phyloP scores from a whole-genome alignment of 2,797 vertebrate species.

The Buphagus erythrorhynchus region DNA sequence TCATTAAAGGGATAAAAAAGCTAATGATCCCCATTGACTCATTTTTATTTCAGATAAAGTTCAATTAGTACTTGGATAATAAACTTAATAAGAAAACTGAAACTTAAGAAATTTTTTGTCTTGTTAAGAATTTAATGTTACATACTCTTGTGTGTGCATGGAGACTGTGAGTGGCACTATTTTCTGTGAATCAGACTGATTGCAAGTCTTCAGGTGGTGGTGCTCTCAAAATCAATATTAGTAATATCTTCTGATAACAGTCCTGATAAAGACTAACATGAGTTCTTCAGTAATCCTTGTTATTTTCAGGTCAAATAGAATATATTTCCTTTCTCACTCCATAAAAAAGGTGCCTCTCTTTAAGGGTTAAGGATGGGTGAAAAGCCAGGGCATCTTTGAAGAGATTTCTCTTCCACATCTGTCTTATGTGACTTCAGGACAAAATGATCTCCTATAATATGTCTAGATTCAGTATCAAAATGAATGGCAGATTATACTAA shows the following conservation, averaged over 20 bases:
- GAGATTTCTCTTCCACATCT: neutral
- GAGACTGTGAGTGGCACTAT: neutral
- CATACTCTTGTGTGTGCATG: neutral
- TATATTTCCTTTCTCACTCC: neutral
- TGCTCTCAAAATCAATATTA: neutral
- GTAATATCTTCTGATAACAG: neutral
- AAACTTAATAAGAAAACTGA: neutral
- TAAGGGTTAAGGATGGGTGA: neutral
- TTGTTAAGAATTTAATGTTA: neutral
- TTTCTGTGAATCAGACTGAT: neutral
- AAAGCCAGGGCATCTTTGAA: neutral
- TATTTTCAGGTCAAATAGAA: neutral
- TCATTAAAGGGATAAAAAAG: neutral
- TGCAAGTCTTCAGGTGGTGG: neutral
- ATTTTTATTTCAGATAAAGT: neutral
- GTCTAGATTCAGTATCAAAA: neutral
- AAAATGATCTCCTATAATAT: neutral
- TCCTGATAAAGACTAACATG: neutral
- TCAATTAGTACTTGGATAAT: neutral
- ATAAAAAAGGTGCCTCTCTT: neutral
- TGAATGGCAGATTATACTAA: neutral
- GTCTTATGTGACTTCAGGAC: neutral
- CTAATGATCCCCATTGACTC: neutral
- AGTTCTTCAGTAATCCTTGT: neutral
- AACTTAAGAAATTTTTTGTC: neutral